Evolutionary conservation across 53 echinoderm and acorn worm genomes (phyloP).

Genomic region (Crossaster papposus): DNA sequence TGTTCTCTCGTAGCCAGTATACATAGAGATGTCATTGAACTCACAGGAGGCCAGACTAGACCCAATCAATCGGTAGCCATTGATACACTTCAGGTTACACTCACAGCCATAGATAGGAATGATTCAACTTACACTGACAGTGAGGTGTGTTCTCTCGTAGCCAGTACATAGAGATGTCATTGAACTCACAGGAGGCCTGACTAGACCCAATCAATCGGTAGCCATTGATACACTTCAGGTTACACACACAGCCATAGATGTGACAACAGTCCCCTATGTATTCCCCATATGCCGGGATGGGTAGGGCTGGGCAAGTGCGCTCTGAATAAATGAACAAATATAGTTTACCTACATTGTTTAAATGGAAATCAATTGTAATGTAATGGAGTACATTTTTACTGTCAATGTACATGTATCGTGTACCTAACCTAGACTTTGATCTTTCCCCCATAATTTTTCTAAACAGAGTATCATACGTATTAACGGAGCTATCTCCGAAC

Average conservation of each 20-base stretch:
- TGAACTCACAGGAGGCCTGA: conserved; percentile 62
- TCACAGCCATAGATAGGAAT: background rate
- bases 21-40: no score
- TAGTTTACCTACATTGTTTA: no score
- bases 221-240: conserved; percentile 60
- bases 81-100: no score
- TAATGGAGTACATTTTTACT: no score
- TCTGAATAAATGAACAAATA: conserved; percentile 25
- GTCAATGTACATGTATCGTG: no score
- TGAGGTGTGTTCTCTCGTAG: conserved; percentile 43
- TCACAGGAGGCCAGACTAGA: no score
- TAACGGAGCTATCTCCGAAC: no score
- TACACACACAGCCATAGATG: conserved; percentile 63
- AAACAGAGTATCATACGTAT: no score
- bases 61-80: no score
- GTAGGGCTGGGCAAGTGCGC: conserved; percentile 55
- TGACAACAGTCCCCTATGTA: conserved; percentile 60
- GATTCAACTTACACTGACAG: conserved; percentile 63
- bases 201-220: conserved; percentile 69
- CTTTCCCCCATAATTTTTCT: no score
- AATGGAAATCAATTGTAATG: background rate
- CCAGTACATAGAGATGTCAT: conserved; percentile 61
- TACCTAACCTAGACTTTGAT: no score
- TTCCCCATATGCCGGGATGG: conserved; percentile 60
- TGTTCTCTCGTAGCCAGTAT: no score